phyloP scores from a whole-genome alignment of 2,888 invertebrate genomes.

The Chironomus riparius region DNA sequence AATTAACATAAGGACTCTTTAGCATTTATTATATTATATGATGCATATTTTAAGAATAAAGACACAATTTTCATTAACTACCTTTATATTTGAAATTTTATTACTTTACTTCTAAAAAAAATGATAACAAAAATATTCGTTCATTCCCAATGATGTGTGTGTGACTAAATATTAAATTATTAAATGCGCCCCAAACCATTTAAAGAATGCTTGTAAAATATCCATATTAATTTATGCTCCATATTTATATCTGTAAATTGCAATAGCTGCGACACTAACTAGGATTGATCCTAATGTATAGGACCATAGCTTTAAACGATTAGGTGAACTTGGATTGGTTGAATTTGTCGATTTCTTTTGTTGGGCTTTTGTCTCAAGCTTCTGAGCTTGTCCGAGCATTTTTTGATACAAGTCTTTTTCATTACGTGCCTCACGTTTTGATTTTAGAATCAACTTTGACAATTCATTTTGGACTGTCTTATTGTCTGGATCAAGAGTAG shows the following conservation, averaged over 20 bases:
- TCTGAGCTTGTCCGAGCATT: slow-evolving; percentile 51
- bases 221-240: not conserved
- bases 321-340: not conserved
- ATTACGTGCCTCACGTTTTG: slow-evolving; percentile 49
- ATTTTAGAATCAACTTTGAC: slow-evolving; percentile 46
- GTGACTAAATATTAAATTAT: slow-evolving; percentile 8
- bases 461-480: slow-evolving; percentile 51
- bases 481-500: slow-evolving; percentile 55
- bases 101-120: not conserved
- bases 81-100: not conserved
- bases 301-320: slow-evolving; percentile 36
- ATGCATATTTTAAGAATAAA: no score
- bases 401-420: slow-evolving; percentile 59
- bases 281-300: slow-evolving; percentile 56
- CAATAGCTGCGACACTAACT: slow-evolving; percentile 61
- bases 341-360: slow-evolving; percentile 32
- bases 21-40: not conserved
- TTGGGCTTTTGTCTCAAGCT: slow-evolving; percentile 34
- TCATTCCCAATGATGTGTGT: not conserved
- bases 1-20: not conserved
- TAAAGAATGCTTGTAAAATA: not conserved
- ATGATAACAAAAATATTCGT: not conserved
- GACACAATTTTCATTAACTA: no score
- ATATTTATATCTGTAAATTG: slow-evolving; percentile 64
- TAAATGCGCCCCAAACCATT: not conserved